These are phyloP conservation scores for Drosophila yooni DNA, from an alignment of 2,888 invertebrate genomes.

Conservation along the genomic window DNA sequence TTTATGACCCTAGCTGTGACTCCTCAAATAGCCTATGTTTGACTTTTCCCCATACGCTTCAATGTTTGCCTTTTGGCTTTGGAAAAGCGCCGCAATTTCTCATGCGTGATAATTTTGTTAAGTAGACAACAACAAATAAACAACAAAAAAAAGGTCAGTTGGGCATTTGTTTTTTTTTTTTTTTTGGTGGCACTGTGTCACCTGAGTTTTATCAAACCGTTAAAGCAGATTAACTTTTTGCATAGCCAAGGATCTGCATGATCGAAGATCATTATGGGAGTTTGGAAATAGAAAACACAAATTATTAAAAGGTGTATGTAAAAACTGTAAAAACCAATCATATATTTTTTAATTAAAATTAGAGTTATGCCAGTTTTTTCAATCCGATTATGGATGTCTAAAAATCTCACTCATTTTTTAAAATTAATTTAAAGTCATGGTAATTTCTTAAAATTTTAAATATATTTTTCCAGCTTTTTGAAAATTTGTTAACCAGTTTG, in stretches of 20 bases:
- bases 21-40: conserved; percentile 65
- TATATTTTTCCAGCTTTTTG: not conserved
- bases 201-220: conserved; percentile 30
- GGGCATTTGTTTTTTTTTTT: conserved; percentile 4
- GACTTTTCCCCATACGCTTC: conserved; percentile 32
- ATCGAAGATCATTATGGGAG: not conserved
- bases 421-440: not conserved
- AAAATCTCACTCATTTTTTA: too few relatives aligned
- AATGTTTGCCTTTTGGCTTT: conserved; percentile 42
- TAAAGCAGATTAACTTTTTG: not conserved
- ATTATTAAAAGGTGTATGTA: too few relatives aligned
- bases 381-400: not conserved
- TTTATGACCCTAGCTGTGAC: conserved; percentile 63
- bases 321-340: too few relatives aligned
- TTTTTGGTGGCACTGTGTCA: conserved; percentile 47
- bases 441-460: not conserved
- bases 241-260: conserved; percentile 6
- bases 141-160: conserved; percentile 50
- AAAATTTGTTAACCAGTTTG: not conserved
- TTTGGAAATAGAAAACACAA: not conserved
- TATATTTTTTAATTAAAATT: too few relatives aligned
- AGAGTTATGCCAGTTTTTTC: not conserved
- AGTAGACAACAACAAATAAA: conserved; percentile 18
- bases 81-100: conserved; percentile 36
- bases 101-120: conserved; percentile 54